Percentiles rank a stretch among this genome's conserved stretches.
phyloP scores from a whole-genome alignment of 1,140 invertebrate genomes.

The Aphelenchoides fujianensis region DNA sequence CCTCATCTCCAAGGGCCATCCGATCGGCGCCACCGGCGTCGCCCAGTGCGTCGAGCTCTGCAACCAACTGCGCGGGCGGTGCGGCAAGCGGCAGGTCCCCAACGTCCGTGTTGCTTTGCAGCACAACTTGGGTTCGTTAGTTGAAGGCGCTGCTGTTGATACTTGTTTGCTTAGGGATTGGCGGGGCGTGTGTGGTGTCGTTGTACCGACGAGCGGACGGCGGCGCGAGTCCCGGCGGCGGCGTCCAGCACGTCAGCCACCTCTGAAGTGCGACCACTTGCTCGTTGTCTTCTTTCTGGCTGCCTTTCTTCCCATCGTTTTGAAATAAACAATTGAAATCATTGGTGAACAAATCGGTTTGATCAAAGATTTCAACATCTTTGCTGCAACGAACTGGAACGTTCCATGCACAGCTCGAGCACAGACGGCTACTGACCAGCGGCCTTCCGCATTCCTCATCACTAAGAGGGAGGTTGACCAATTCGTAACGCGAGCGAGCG shows the following conservation, averaged over 20 bases:
- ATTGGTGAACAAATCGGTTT: too few relatives aligned
- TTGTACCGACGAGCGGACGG: constrained; percentile 84
- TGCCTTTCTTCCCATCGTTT: too few relatives aligned
- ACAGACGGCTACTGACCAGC: too few relatives aligned
- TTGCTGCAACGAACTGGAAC: too few relatives aligned
- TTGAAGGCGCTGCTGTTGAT: neutral
- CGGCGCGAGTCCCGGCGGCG: neutral
- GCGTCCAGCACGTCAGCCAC: constrained; percentile 1
- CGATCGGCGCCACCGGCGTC: constrained; percentile 86
- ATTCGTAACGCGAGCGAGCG: too few relatives aligned
- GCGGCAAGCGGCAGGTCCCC: constrained; percentile 82
- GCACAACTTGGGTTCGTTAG: constrained; percentile 74
- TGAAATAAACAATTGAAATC: too few relatives aligned
- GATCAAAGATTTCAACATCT: too few relatives aligned
- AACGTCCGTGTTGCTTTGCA: constrained; percentile 80
- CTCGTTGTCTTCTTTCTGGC: too few relatives aligned
- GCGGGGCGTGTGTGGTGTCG: constrained; percentile 85
- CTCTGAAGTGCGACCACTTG: too few relatives aligned
- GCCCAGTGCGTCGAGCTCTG: constrained; percentile 90
- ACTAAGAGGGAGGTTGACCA: too few relatives aligned
- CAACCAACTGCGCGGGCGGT: constrained; percentile 82
- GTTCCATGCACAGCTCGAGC: too few relatives aligned
- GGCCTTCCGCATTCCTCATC: too few relatives aligned
- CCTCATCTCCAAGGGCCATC: constrained; percentile 95
- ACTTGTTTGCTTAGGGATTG: constrained; percentile 66